Percentiles rank a stretch among this genome's conserved stretches.
phyloP scores from a whole-genome alignment of 2,797 vertebrate genomes.

The Salarias fasciatus region DNA sequence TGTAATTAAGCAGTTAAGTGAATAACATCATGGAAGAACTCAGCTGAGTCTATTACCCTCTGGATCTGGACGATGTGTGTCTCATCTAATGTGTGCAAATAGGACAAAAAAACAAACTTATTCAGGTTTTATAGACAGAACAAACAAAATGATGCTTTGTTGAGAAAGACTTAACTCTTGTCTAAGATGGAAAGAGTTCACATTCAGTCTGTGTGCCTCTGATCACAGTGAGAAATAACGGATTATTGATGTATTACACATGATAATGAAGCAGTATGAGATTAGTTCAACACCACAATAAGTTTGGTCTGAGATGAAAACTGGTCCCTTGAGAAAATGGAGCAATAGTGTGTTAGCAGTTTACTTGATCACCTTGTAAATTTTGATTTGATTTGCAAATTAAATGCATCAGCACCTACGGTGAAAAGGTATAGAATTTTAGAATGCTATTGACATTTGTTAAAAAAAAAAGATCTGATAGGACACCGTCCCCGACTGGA shows the following conservation, averaged over 20 bases:
- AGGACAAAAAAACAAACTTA: too few species aligned
- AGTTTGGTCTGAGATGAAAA: too few species aligned
- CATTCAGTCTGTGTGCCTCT: too few species aligned
- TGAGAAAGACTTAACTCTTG: too few species aligned
- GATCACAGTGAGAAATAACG: too few species aligned
- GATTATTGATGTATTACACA: too few species aligned
- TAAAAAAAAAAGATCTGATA: conserved; percentile 50
- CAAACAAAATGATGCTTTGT: too few species aligned
- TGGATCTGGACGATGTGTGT: not conserved
- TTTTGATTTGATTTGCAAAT: conserved; percentile 38
- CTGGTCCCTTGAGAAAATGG: too few species aligned
- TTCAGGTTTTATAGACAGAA: too few species aligned
- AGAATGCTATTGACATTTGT: conserved; percentile 48
- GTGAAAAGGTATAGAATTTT: conserved; percentile 37
- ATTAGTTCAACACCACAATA: too few species aligned
- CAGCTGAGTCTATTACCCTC: not conserved
- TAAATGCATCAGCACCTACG: conserved; percentile 26
- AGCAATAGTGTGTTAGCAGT: conserved; percentile 5
- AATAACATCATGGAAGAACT: not conserved
- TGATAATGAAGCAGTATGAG: too few species aligned
- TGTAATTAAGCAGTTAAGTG: not conserved
- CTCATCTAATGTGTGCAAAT: not conserved
- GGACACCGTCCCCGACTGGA: conserved; percentile 53
- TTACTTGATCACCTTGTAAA: conserved; percentile 20
- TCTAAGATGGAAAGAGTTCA: too few species aligned